phyloP scores from a whole-genome alignment of 2,113 vertebrate genomes.

The Oreochromis aureus region DNA sequence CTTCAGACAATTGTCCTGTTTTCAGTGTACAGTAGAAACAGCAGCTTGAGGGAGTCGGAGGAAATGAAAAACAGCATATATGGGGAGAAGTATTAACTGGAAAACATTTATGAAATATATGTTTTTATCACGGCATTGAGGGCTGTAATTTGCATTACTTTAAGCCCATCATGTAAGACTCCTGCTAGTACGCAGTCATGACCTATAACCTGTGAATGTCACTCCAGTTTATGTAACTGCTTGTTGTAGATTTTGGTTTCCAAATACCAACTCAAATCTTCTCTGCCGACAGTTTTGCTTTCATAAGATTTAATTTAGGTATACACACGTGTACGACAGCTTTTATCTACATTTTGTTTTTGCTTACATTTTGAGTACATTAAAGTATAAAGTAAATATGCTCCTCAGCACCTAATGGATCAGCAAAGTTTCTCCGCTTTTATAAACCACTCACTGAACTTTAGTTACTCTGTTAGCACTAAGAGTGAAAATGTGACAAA shows the following conservation, averaged over 20 bases:
- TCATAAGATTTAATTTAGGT: neutral
- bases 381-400: neutral
- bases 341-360: neutral
- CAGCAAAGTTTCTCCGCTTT: neutral
- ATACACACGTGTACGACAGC: accelerated
- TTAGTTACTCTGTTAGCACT: neutral
- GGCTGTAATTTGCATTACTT: accelerated
- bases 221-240: neutral
- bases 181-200: accelerated
- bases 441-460: neutral
- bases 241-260: neutral
- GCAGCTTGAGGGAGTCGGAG: neutral
- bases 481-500: neutral
- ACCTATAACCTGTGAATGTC: neutral
- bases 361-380: neutral
- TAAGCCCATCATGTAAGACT: neutral
- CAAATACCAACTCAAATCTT: neutral
- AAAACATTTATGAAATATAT: neutral
- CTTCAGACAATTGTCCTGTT: neutral
- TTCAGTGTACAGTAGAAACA: neutral
- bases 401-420: accelerated
- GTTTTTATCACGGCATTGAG: neutral
- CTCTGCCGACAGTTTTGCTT: neutral
- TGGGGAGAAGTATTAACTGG: too few relatives aligned
- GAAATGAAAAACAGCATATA: neutral